These are phyloP conservation scores for Cyanoramphus novaezelandiae DNA, from an alignment of 2,113 vertebrate genomes.

Conservation along the genomic window DNA sequence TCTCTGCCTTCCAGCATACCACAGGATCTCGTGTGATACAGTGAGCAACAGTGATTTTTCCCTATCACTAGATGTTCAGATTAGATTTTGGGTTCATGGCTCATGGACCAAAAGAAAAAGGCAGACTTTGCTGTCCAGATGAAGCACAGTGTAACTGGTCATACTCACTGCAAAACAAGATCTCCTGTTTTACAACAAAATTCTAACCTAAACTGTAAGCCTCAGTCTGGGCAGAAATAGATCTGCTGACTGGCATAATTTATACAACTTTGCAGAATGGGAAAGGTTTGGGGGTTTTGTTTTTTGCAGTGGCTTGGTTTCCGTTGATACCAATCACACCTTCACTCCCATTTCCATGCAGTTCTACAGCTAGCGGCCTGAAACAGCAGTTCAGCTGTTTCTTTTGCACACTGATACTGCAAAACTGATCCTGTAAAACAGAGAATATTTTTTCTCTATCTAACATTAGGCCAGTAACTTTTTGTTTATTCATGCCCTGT, in stretches of 20 bases:
- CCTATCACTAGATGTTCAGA: not conserved
- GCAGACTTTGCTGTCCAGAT: not conserved
- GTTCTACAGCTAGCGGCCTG: not conserved
- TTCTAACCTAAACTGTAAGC: not conserved
- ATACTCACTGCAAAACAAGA: not conserved
- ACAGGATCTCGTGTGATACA: not conserved
- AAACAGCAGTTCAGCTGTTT: not conserved
- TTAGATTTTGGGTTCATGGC: not conserved
- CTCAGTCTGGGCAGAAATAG: not conserved
- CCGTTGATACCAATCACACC: not conserved
- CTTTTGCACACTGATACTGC: not conserved
- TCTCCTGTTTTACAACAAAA: not conserved
- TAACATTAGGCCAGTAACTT: not conserved
- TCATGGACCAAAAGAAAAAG: not conserved
- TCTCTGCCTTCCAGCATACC: not conserved
- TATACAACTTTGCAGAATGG: not conserved
- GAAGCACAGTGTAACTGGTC: not conserved
- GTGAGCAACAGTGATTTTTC: not conserved
- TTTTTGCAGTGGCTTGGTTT: not conserved
- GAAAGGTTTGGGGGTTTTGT: not conserved
- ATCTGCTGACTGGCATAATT: not conserved
- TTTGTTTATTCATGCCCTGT: not conserved
- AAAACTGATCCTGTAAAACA: not conserved
- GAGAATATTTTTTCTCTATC: not conserved
- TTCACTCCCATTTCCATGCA: not conserved